These are phyloP conservation scores for Hyperoplus immaculatus DNA, from an alignment of 2,797 vertebrate genomes.

Conservation along the genomic window DNA sequence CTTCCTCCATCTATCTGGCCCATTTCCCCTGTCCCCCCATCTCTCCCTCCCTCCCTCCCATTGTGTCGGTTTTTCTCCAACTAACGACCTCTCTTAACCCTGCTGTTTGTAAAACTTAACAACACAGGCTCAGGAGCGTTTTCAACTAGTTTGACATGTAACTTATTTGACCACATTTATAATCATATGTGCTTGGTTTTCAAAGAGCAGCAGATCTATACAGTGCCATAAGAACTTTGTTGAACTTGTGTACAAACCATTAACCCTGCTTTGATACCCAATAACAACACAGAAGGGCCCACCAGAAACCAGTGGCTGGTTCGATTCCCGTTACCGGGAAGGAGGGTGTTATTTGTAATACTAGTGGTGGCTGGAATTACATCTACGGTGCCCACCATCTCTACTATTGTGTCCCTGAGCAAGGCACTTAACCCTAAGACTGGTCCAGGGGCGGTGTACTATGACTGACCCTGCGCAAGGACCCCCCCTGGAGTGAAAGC, in stretches of 20 bases:
- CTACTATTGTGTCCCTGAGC: too few relatives aligned
- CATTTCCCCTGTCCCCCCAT: too few relatives aligned
- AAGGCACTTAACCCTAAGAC: too few relatives aligned
- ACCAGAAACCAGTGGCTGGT: too few relatives aligned
- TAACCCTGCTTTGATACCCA: not conserved
- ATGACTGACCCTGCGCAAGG: too few relatives aligned
- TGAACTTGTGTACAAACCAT: not conserved
- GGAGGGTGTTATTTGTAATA: too few relatives aligned
- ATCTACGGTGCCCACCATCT: too few relatives aligned
- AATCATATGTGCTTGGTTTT: not conserved
- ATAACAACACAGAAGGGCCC: not conserved
- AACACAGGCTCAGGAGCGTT: not conserved
- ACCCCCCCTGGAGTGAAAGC: too few relatives aligned
- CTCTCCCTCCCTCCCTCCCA: not conserved
- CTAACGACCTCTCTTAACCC: slow-evolving; percentile 18
- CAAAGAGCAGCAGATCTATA: not conserved
- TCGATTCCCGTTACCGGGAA: too few relatives aligned
- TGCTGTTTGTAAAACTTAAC: slow-evolving; percentile 13
- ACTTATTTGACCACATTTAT: slow-evolving; percentile 5
- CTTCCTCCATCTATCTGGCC: slow-evolving; percentile 38
- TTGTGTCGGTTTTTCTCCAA: slow-evolving; percentile 24
- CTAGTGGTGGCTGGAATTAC: too few relatives aligned
- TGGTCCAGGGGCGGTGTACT: too few relatives aligned
- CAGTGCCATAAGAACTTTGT: not conserved
- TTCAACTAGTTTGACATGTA: not conserved